Evolutionary conservation across 2,797 vertebrate genomes (phyloP).

Genomic region (Cirrhinus mrigala): DNA sequence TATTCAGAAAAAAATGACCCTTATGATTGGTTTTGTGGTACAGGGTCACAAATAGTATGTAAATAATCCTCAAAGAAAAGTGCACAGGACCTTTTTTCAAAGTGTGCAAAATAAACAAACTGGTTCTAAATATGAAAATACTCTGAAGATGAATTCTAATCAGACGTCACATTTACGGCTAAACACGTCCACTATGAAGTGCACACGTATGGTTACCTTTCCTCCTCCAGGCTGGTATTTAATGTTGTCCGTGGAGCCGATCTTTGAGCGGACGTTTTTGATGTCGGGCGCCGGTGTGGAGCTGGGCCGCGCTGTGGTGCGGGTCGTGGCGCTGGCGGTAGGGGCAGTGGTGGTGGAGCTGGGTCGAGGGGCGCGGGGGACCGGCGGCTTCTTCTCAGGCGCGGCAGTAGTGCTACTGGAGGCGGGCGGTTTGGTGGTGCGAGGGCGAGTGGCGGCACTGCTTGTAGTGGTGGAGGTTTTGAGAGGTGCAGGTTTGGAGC

Average conservation of each 20-base stretch:
- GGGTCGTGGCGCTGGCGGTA: slow-evolving; percentile 63
- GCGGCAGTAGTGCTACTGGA: slow-evolving; percentile 63
- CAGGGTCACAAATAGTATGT: too few relatives aligned
- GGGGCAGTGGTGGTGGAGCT: slow-evolving; percentile 46
- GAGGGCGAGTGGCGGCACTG: slow-evolving; percentile 63
- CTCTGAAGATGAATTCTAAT: neutral
- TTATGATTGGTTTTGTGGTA: too few relatives aligned
- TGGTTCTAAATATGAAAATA: neutral
- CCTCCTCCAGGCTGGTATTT: slow-evolving; percentile 97
- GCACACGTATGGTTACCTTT: slow-evolving; percentile 79
- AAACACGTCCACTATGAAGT: neutral
- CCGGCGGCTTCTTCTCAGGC: slow-evolving; percentile 79
- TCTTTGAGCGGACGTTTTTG: slow-evolving; percentile 89
- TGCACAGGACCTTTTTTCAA: neutral
- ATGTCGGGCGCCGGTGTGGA: slow-evolving; percentile 78
- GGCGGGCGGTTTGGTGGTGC: slow-evolving; percentile 66
- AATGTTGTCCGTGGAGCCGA: slow-evolving; percentile 96
- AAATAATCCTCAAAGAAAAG: neutral
- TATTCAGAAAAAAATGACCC: too few relatives aligned
- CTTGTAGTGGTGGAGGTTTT: slow-evolving; percentile 56
- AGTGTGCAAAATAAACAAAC: neutral
- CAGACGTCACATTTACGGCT: neutral
- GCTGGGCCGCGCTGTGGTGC: slow-evolving; percentile 65
- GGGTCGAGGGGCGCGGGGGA: slow-evolving; percentile 67
- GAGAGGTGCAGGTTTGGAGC: slow-evolving; percentile 53